Evolutionary conservation across 2,888 invertebrate species (phyloP).

Genomic region (Calephelis perditalis): DNA sequence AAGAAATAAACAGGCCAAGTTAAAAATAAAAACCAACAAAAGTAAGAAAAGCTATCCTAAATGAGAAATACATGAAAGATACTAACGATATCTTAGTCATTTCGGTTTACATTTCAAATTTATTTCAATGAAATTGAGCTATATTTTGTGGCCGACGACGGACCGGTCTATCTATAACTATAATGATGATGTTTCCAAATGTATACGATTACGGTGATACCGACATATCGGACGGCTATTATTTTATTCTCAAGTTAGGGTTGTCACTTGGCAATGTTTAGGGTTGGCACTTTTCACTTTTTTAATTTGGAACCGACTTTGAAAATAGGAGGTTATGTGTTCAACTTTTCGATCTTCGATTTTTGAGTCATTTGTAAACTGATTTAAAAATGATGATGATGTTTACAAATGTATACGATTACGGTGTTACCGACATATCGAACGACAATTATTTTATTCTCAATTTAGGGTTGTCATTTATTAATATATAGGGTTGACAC

Average conservation of each 20-base stretch:
- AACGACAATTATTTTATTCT: neutral
- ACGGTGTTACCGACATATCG: slow-evolving; percentile 14
- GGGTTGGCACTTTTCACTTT: neutral
- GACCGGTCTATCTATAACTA: slow-evolving; percentile 45
- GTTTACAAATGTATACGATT: slow-evolving; percentile 24
- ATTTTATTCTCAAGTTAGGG: neutral
- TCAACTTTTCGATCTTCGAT: too few relatives aligned
- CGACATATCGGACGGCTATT: slow-evolving; percentile 1
- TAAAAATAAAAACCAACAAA: too few relatives aligned
- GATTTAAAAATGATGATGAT: slow-evolving; percentile 43
- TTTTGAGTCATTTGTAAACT: too few relatives aligned
- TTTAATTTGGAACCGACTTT: too few relatives aligned
- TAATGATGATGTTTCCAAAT: slow-evolving; percentile 45
- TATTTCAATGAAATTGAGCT: slow-evolving; percentile 58
- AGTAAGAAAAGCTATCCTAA: slow-evolving; percentile 6
- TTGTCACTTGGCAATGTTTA: neutral
- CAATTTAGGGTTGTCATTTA: neutral
- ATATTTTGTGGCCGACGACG: slow-evolving; percentile 50
- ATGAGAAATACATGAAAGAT: slow-evolving; percentile 19
- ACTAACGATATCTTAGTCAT: slow-evolving; percentile 30
- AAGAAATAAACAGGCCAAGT: too few relatives aligned
- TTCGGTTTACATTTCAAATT: slow-evolving; percentile 46
- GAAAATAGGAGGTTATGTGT: too few relatives aligned
- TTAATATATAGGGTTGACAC: neutral
- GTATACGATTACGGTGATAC: slow-evolving; percentile 18